phyloP scores from a whole-genome alignment of 53 echinoderm and acorn worm species.

The Stichopus horrens region DNA sequence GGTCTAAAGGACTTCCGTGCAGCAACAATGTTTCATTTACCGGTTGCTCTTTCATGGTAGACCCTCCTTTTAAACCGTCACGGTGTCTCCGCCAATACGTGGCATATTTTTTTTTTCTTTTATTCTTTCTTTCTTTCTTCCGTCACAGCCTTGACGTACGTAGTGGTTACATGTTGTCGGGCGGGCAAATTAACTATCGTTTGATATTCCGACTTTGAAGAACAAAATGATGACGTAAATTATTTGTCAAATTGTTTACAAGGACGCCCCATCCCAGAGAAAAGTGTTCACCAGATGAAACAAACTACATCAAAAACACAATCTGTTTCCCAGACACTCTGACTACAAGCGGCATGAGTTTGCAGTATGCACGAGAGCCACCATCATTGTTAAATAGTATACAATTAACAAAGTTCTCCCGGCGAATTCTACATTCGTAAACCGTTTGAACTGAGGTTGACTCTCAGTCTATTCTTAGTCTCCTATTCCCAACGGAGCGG shows the following conservation, averaged over 20 bases:
- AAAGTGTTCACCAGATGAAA: constrained; percentile 12
- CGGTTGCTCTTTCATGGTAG: no score
- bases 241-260: background rate
- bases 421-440: background rate
- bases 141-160: no score
- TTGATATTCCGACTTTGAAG: background rate
- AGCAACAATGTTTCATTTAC: no score
- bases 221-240: background rate
- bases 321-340: background rate
- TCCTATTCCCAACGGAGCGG: background rate
- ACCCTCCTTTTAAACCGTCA: no score
- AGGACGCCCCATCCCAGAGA: background rate
- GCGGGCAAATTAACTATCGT: background rate
- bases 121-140: no score
- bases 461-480: background rate
- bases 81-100: no score
- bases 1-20: no score
- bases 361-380: no score
- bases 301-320: background rate
- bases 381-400: no score
- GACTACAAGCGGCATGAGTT: background rate
- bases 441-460: background rate
- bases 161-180: no score
- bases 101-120: no score
- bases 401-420: no score